A percentile compares a stretch with the other conserved stretches of the same genome.
phyloP scores from a whole-genome alignment of 2,113 vertebrate genomes.

The Eptesicus fuscus region DNA sequence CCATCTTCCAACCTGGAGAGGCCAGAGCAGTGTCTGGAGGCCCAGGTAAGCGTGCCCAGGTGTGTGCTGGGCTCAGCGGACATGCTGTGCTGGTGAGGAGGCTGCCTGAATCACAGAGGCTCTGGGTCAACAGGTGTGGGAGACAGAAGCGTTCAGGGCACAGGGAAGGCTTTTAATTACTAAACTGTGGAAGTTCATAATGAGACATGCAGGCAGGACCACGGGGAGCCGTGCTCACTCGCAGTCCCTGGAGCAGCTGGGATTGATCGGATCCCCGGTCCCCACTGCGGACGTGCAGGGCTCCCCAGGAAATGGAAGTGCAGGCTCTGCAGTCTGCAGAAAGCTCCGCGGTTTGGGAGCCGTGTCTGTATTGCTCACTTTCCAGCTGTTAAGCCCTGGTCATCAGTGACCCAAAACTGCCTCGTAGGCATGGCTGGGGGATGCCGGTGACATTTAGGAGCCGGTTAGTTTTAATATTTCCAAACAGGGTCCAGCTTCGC shows the following conservation, averaged over 20 bases:
- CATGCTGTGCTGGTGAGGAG: rapidly evolving
- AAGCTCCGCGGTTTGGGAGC: neutral
- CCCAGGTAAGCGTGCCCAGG: neutral
- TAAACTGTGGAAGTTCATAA: neutral
- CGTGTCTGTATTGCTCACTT: rapidly evolving
- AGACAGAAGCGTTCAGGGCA: neutral
- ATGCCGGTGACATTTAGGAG: neutral
- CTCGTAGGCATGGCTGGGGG: rapidly evolving
- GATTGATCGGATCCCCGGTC: rapidly evolving
- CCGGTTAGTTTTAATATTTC: neutral
- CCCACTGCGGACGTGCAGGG: neutral
- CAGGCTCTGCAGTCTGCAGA: neutral
- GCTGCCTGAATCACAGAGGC: neutral
- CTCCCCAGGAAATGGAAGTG: neutral
- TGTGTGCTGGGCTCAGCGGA: neutral
- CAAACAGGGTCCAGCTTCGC: neutral
- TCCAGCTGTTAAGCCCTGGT: neutral
- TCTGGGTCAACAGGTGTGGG: neutral
- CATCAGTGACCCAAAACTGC: neutral
- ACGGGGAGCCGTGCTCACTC: neutral
- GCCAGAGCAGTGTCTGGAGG: neutral
- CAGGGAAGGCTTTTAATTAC: conserved; percentile 17
- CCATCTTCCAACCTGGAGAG: neutral
- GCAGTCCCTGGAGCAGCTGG: neutral
- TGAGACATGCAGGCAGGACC: neutral